Percentiles rank a stretch among this genome's conserved stretches.
Evolutionary conservation across 2,888 invertebrate species (phyloP).

Genomic region (Thecocarcelia acutangulata): DNA sequence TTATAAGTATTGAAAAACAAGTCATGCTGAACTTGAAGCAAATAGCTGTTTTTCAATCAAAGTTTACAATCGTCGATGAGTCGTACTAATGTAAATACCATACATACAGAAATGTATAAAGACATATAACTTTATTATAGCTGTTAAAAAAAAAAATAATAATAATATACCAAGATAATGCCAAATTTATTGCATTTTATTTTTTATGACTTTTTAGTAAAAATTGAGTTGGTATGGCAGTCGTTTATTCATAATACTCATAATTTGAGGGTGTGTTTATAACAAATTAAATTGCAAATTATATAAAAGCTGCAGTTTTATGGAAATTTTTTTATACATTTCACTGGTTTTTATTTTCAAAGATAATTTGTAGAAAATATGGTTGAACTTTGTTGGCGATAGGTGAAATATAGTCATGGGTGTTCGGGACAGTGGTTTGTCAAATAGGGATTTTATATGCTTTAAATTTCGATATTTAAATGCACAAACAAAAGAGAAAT

Average conservation of each 20-base stretch:
- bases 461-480: too few species aligned
- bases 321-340: slow-evolving; percentile 13
- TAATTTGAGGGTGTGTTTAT: slow-evolving; percentile 7
- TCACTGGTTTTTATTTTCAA: background rate
- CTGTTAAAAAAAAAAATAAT: slow-evolving; percentile 13
- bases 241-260: too few species aligned
- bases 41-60: too few species aligned
- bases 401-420: background rate
- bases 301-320: slow-evolving; percentile 46
- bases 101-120: background rate
- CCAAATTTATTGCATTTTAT: slow-evolving; percentile 69
- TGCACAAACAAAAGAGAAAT: too few species aligned
- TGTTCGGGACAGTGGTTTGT: too few species aligned
- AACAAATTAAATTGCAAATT: slow-evolving; percentile 50
- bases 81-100: too few species aligned
- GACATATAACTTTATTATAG: slow-evolving; percentile 19
- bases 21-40: too few species aligned
- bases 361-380: slow-evolving; percentile 37
- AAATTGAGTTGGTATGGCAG: background rate
- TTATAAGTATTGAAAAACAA: too few species aligned
- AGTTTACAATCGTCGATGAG: too few species aligned
- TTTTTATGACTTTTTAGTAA: slow-evolving; percentile 51
- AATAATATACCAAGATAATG: slow-evolving; percentile 64
- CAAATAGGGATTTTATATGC: too few species aligned
- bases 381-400: background rate